Percentiles rank a stretch among this genome's conserved stretches.
phyloP scores from a whole-genome alignment of 2,797 vertebrate species.

The Microctenopoma lineatum region DNA sequence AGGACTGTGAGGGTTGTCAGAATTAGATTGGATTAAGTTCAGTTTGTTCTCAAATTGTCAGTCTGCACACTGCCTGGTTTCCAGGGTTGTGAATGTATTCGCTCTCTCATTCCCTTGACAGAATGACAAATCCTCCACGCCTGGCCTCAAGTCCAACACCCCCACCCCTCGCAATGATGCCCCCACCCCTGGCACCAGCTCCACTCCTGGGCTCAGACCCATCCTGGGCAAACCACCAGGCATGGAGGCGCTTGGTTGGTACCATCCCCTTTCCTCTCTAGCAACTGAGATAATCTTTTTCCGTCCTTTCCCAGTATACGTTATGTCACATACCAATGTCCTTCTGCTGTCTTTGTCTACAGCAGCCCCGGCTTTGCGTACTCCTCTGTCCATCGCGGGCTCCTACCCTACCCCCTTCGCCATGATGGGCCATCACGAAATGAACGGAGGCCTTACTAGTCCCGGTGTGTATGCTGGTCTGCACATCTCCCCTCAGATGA shows the following conservation, averaged over 20 bases:
- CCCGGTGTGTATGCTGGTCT: constrained; percentile 96
- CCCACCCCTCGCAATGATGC: constrained; percentile 96
- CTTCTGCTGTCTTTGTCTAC: constrained; percentile 42
- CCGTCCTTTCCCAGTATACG: constrained; percentile 15
- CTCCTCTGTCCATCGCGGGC: constrained; percentile 95
- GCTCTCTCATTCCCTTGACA: constrained; percentile 77
- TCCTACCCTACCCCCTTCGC: constrained; percentile 96
- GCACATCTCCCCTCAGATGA: constrained; percentile 99
- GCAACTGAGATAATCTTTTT: constrained; percentile 37
- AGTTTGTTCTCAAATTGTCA: constrained; percentile 80
- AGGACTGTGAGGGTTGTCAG: constrained; percentile 82
- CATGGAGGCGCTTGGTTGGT: constrained; percentile 95
- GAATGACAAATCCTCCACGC: constrained; percentile 99
- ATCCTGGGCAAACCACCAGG: constrained; percentile 95
- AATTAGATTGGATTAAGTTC: constrained; percentile 85
- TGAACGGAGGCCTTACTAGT: constrained; percentile 95
- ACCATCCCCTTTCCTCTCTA: constrained; percentile 46
- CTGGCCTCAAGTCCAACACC: constrained; percentile 97
- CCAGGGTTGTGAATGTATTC: constrained; percentile 67
- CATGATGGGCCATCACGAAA: constrained; percentile 96
- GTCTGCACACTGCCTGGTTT: constrained; percentile 74
- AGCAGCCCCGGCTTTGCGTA: constrained; percentile 92
- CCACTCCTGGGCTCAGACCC: constrained; percentile 94
- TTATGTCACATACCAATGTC: constrained; percentile 32
- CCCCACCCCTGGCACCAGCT: constrained; percentile 97